Conservation (phyloP, 2,888 invertebrate species). For the Lasioglossum oenotherae region DNA sequence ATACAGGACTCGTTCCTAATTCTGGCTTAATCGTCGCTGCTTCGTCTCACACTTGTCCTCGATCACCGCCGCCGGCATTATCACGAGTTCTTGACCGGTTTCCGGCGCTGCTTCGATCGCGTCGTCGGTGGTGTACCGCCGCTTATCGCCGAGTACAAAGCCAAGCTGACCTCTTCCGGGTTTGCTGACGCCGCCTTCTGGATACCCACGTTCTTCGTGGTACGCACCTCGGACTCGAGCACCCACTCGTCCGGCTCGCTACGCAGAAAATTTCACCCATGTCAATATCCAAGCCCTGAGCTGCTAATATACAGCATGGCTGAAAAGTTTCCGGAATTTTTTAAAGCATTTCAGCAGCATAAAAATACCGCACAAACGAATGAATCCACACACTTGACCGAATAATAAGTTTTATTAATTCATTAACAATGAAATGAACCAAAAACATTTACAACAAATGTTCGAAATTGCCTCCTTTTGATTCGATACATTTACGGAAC, state of each 20-base stretch:
- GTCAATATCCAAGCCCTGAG: too few relatives aligned
- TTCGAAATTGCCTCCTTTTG: too few relatives aligned
- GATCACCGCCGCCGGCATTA: constrained; percentile 67
- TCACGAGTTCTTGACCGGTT: constrained; percentile 82
- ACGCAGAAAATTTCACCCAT: constrained; percentile 75
- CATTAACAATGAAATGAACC: too few relatives aligned
- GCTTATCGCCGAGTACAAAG: constrained; percentile 79
- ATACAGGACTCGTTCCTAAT: constrained; percentile 52
- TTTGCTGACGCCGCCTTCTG: constrained; percentile 74
- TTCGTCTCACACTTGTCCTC: constrained; percentile 58
- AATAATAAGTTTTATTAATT: too few relatives aligned
- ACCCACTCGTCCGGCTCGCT: constrained; percentile 96
- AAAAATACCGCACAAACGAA: too few relatives aligned
- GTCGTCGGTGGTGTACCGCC: constrained; percentile 70
- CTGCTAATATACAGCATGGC: too few relatives aligned
- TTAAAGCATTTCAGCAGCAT: too few relatives aligned
- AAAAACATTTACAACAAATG: too few relatives aligned
- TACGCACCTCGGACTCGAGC: constrained; percentile 86
- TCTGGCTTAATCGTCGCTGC: constrained; percentile 52
- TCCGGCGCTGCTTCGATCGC: constrained; percentile 81
- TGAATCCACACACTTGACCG: too few relatives aligned
- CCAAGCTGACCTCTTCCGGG: constrained; percentile 75
- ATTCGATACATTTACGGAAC: too few relatives aligned
- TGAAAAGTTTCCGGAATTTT: too few relatives aligned
- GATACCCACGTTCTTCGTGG: constrained; percentile 81